These are phyloP conservation scores for Chrysochloris asiatica DNA, from an alignment of 2,113 vertebrate genomes.

Conservation along the genomic window DNA sequence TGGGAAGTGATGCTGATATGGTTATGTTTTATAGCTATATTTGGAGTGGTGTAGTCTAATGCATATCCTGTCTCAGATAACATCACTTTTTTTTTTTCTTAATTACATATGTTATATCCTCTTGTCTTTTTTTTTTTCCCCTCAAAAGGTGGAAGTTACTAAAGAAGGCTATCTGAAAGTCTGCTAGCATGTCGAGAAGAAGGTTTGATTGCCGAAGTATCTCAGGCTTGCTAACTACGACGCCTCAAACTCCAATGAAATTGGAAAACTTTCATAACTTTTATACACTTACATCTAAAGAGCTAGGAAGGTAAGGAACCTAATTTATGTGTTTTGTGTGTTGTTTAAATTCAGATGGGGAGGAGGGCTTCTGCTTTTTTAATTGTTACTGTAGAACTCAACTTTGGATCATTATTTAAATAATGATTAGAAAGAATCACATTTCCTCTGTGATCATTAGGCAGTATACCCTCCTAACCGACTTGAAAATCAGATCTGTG, in stretches of 20 bases:
- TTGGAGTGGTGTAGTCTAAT: constrained; percentile 50
- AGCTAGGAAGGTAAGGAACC: constrained; percentile 92
- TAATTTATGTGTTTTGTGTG: neutral
- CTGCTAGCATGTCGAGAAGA: constrained; percentile 85
- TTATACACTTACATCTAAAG: constrained; percentile 89
- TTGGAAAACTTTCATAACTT: constrained; percentile 88
- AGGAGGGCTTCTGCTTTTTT: neutral
- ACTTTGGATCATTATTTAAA: neutral
- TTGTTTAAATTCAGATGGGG: neutral
- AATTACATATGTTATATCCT: constrained; percentile 43
- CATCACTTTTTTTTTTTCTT: neutral
- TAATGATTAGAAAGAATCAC: neutral
- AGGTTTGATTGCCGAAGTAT: constrained; percentile 89
- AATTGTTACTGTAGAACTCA: neutral
- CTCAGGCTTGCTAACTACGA: constrained; percentile 88
- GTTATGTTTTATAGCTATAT: constrained; percentile 49
- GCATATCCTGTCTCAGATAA: constrained; percentile 59
- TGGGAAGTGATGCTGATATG: neutral
- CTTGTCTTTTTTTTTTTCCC: constrained; percentile 14
- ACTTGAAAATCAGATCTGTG: neutral
- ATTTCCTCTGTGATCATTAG: neutral
- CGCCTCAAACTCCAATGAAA: constrained; percentile 89
- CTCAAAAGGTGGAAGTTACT: constrained; percentile 73
- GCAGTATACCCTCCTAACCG: neutral
- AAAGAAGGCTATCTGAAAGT: constrained; percentile 34